phyloP scores from a whole-genome alignment of 2,888 invertebrate species.

The Fragum whitleyi region DNA sequence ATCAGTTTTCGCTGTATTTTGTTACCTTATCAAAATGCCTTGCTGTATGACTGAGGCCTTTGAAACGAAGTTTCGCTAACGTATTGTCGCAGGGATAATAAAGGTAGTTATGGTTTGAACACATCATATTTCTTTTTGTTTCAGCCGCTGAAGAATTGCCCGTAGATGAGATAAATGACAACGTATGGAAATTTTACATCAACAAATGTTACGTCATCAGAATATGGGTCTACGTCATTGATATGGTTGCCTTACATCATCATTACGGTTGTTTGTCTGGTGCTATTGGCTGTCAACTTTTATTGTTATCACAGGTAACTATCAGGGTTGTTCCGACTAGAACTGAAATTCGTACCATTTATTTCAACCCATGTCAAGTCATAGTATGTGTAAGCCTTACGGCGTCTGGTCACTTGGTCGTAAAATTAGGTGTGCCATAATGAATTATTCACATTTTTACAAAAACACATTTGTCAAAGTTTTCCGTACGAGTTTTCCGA shows the following conservation, averaged over 20 bases:
- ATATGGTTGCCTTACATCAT: conserved; percentile 75
- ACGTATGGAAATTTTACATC: conserved; percentile 41
- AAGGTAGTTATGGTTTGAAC: too few relatives aligned
- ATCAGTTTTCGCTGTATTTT: too few relatives aligned
- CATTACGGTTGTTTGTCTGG: conserved; percentile 68
- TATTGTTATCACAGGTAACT: conserved; percentile 71
- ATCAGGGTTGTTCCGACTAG: too few relatives aligned
- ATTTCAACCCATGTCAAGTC: background rate
- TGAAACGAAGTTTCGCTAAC: too few relatives aligned
- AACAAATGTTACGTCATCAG: conserved; percentile 17
- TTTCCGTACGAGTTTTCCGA: too few relatives aligned
- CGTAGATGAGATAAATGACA: conserved; percentile 37
- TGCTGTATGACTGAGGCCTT: too few relatives aligned
- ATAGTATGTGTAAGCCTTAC: background rate
- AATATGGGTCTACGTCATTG: conserved; percentile 35
- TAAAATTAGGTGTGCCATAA: too few relatives aligned
- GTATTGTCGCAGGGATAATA: too few relatives aligned
- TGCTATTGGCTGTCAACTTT: conserved; percentile 71
- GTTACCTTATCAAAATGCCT: too few relatives aligned
- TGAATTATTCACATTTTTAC: too few relatives aligned
- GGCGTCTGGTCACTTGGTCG: background rate
- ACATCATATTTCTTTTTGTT: background rate
- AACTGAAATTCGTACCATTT: background rate
- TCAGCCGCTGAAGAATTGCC: background rate
- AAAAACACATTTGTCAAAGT: too few relatives aligned